Base-by-base conservation (phyloP, 1,140 invertebrate species). In the Bathynomus jamesi region DNA sequence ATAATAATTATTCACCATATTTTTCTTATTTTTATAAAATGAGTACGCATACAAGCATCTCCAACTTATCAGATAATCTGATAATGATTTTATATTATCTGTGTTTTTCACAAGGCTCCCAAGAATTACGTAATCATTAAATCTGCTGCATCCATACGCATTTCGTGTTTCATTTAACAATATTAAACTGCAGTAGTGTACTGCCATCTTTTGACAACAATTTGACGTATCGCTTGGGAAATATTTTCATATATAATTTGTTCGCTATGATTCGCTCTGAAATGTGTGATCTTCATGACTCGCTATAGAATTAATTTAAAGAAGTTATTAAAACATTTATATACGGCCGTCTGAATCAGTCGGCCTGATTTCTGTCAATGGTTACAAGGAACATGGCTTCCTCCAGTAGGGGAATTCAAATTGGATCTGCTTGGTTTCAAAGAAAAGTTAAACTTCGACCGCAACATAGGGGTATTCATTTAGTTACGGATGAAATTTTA, bases 351-450 rank as follows among this genome's bases (percentile, higher is more conserved):
- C 40, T 53, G 40, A 53, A 11, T 11, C 40, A 53, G 40, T 53
- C 40, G 40, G 40, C 40, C 40, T 17, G 40, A 17, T 3, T 21
- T 53, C 40, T 53, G 40, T 53, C 40, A 74, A 67, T 74, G 70
- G 70, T 74, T 70, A 76, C 31, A 72, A 68, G 66, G 63, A 78
- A 87, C 85, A 92, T 92, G 90, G 90, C 90, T 86, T 92, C 90
- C 81, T 91, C 90, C 81, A 88, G 87, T 79, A 87, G 89, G 85
- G 90, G 91, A 82, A 91, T 95, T 83, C 92, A 94, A 86, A 92
- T 92, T 82, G 81, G 91, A 82, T 92, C 91, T 82, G 92, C 93
- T 83, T 97, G 94, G 94, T 94, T 95, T 87, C 94, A 97, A 85
- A 90, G 91, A 83, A 95, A 95, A 86, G 90, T 97, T 81, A 95